Evolutionary conservation across 2,797 vertebrate species (phyloP).

Genomic region (Prunella strophiata): DNA sequence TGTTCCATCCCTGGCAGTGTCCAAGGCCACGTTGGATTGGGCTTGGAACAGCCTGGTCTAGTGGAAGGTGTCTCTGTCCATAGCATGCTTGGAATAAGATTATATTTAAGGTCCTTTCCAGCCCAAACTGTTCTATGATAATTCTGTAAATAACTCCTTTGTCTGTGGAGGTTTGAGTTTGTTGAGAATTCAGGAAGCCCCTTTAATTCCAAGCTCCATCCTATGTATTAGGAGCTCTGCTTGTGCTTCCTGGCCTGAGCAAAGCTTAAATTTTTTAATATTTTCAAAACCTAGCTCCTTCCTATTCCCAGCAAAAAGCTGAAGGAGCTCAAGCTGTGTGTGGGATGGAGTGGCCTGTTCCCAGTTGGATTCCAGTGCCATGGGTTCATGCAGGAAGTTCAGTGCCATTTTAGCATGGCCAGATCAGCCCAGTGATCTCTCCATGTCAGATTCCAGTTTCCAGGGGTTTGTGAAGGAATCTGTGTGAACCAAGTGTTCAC

Average conservation of each 20-base stretch:
- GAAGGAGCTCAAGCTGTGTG: background rate
- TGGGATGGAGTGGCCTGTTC: background rate
- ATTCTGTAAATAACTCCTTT: background rate
- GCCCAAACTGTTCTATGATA: background rate
- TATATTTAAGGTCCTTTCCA: background rate
- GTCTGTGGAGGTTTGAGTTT: background rate
- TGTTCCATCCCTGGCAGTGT: background rate
- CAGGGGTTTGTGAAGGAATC: background rate
- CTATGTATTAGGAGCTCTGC: background rate
- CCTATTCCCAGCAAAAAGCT: background rate
- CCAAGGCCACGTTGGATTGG: background rate
- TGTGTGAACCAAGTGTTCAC: accelerated
- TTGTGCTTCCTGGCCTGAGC: background rate
- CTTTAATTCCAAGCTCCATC: background rate
- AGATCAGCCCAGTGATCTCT: background rate
- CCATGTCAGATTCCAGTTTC: background rate
- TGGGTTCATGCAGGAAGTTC: background rate
- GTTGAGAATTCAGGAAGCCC: background rate
- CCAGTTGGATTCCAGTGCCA: background rate
- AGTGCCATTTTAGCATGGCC: background rate
- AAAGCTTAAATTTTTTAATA: background rate
- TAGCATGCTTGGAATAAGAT: background rate
- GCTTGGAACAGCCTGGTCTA: background rate
- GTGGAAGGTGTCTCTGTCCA: background rate
- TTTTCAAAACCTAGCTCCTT: background rate